Conservation (phyloP, 2,888 invertebrate species). For the Meghimatium bilineatum region DNA sequence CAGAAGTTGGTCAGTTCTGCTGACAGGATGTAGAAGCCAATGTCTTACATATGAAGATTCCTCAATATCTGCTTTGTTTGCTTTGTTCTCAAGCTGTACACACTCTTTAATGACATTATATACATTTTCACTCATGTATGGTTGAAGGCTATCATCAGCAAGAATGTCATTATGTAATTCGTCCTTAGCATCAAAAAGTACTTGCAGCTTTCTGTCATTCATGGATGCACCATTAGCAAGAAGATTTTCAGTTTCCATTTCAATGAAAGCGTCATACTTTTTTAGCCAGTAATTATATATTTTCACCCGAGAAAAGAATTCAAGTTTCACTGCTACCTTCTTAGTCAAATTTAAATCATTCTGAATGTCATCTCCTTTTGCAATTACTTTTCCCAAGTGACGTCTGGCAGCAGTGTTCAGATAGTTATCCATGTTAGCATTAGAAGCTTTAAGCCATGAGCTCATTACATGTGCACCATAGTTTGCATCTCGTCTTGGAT, state of each 20-base stretch:
- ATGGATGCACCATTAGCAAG: background rate
- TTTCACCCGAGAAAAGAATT: slow-evolving; percentile 20
- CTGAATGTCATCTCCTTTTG: background rate
- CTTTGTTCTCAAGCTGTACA: slow-evolving; percentile 23
- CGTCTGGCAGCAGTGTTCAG: slow-evolving; percentile 23
- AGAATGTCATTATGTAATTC: slow-evolving; percentile 42
- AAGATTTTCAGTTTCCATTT: background rate
- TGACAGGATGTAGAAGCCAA: slow-evolving; percentile 37
- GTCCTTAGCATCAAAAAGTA: slow-evolving; percentile 3
- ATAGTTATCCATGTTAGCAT: slow-evolving; percentile 44
- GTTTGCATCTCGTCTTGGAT: slow-evolving; percentile 16
- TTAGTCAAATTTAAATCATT: background rate
- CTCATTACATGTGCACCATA: slow-evolving; percentile 2
- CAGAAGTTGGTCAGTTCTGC: slow-evolving; percentile 37
- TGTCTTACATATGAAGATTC: background rate
- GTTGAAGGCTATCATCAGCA: slow-evolving; percentile 42
- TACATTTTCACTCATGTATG: slow-evolving; percentile 43
- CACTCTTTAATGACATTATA: slow-evolving; percentile 27
- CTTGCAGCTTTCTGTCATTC: background rate
- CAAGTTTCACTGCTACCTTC: background rate
- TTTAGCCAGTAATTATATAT: slow-evolving; percentile 40
- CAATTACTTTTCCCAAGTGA: slow-evolving; percentile 34
- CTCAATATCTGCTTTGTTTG: slow-evolving; percentile 4
- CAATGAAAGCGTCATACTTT: slow-evolving; percentile 18
- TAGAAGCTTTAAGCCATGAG: slow-evolving; percentile 43